These are phyloP conservation scores for Wasmannia auropunctata DNA, from an alignment of 1,140 invertebrate species.

Conservation along the genomic window DNA sequence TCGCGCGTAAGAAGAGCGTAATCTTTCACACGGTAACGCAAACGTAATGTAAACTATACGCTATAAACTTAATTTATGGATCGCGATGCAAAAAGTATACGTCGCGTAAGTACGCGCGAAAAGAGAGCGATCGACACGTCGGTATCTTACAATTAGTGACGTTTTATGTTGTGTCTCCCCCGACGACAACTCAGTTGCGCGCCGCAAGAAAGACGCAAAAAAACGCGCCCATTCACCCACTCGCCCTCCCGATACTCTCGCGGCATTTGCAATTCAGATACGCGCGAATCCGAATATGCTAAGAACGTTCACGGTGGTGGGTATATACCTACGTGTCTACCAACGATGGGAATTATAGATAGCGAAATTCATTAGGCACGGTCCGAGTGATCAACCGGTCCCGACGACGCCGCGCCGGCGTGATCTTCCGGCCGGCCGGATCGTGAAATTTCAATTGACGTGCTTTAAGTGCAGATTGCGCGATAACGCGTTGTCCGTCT, in stretches of 20 bases:
- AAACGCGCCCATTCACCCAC: too few species aligned
- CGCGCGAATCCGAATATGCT: slow-evolving; percentile 42
- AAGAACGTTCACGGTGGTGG: slow-evolving; percentile 23
- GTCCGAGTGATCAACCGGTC: slow-evolving; percentile 21
- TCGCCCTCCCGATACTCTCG: not conserved
- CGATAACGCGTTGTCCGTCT: not conserved
- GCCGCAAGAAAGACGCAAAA: not conserved
- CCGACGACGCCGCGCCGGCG: not conserved
- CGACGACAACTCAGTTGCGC: slow-evolving; percentile 20
- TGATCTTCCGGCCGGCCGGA: slow-evolving; percentile 15
- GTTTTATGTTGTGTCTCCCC: not conserved
- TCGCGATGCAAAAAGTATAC: not conserved
- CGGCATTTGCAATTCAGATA: slow-evolving; percentile 52
- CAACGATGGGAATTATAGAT: slow-evolving; percentile 46
- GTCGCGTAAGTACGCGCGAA: not conserved
- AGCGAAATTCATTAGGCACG: slow-evolving; percentile 51
- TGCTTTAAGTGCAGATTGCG: slow-evolving; percentile 20
- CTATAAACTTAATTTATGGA: not conserved
- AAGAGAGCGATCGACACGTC: not conserved
- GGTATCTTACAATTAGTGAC: not conserved
- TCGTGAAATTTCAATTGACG: slow-evolving; percentile 51
- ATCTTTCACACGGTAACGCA: not conserved
- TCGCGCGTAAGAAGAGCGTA: not conserved
- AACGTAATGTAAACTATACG: not conserved
- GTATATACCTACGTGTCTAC: slow-evolving; percentile 8